Conservation (phyloP, 2,797 vertebrate genomes). For the Alectoris magna region DNA sequence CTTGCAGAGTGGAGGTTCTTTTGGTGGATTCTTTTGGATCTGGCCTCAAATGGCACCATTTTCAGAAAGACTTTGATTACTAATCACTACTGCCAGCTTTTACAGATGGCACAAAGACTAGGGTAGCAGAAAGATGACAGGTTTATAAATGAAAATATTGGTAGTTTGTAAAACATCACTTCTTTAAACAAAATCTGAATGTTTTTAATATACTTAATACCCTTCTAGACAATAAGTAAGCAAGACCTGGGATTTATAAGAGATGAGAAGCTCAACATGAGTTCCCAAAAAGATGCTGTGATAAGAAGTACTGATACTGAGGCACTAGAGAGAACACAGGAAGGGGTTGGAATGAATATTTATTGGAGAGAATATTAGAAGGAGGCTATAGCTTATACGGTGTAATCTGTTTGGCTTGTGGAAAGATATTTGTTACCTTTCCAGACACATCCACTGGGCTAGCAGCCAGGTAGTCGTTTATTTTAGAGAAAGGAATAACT, state of each 20-base stretch:
- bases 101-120: background rate
- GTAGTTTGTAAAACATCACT: background rate
- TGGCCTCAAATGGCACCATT: background rate
- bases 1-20: background rate
- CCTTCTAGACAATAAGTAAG: background rate
- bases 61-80: background rate
- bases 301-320: background rate
- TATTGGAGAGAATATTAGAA: background rate
- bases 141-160: background rate
- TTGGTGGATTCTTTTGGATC: background rate
- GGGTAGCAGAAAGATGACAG: background rate
- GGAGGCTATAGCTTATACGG: background rate
- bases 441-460: background rate
- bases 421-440: slow-evolving; percentile 41
- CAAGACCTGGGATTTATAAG: background rate
- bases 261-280: background rate
- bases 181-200: background rate
- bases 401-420: slow-evolving; percentile 45
- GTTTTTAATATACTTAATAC: background rate
- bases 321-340: background rate
- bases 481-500: background rate
- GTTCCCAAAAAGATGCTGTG: background rate
- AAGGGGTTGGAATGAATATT: slow-evolving; percentile 9
- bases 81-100: background rate
- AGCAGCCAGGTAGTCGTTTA: slow-evolving; percentile 21